Conservation (phyloP, 2,113 vertebrate species). For the Potamarius usumacintae region DNA sequence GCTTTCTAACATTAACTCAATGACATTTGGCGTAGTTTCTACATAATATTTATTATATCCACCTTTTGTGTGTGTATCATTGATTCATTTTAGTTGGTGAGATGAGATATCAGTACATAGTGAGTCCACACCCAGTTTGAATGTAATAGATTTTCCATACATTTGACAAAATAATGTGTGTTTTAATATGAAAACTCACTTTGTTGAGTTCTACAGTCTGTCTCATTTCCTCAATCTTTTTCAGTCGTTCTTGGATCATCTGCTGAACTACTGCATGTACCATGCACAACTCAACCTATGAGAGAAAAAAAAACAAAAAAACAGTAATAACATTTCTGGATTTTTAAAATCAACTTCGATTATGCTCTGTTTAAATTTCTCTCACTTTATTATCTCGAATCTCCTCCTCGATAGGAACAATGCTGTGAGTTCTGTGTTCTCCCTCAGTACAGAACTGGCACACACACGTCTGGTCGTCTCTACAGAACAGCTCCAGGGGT, state of each 20-base stretch:
- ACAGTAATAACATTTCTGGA: no score
- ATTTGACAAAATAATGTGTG: not conserved
- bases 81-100: not conserved
- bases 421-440: no score
- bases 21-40: no score
- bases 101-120: not conserved
- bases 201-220: not conserved
- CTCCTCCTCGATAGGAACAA: not conserved
- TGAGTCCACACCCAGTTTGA: not conserved
- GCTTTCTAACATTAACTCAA: no score
- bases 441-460: slow-evolving; percentile 6
- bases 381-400: not conserved
- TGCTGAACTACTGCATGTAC: not conserved
- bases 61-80: no score
- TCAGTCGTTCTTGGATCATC: not conserved
- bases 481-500: no score
- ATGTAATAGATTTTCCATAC: not conserved
- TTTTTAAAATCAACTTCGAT: no score
- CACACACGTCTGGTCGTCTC: slow-evolving; percentile 1
- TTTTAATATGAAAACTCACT: not conserved
- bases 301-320: no score
- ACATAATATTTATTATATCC: no score
- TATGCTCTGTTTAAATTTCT: not conserved
- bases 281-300: not conserved
- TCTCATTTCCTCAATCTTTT: not conserved